Evolutionary conservation across 1,140 invertebrate genomes (phyloP).

Genomic region (Dysdera silvatica): DNA sequence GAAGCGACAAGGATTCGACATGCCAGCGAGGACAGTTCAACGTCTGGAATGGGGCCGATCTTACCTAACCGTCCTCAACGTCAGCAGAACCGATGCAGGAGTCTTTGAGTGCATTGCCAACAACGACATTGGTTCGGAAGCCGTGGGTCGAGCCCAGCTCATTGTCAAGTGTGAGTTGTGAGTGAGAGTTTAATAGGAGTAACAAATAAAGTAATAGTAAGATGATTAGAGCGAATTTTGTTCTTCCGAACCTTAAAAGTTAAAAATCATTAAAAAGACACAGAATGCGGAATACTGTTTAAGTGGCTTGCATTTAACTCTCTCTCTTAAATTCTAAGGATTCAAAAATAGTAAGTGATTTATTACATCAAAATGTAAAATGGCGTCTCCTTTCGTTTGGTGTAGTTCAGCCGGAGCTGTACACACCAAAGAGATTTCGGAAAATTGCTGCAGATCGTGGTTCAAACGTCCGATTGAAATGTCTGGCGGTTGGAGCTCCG

Average conservation of each 20-base stretch:
- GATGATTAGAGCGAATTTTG: no score
- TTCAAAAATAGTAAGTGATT: no score
- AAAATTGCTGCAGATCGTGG: slow-evolving; percentile 83
- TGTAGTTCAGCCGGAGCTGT: slow-evolving; percentile 78
- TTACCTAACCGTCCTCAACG: slow-evolving; percentile 66
- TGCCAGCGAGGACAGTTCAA: slow-evolving; percentile 33
- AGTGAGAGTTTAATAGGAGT: slow-evolving; percentile 6
- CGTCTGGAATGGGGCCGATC: slow-evolving; percentile 55
- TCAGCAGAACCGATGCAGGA: slow-evolving; percentile 74
- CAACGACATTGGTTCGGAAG: slow-evolving; percentile 78
- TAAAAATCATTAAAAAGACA: no score
- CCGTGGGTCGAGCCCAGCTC: slow-evolving; percentile 52
- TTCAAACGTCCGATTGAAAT: slow-evolving; percentile 67
- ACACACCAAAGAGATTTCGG: slow-evolving; percentile 63
- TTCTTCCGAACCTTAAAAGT: no score
- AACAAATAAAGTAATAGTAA: no score
- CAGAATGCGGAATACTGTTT: no score
- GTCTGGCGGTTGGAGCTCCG: slow-evolving; percentile 71
- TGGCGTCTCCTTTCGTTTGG: background rate
- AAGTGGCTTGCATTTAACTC: no score
- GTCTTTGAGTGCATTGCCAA: slow-evolving; percentile 80
- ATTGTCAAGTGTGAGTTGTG: slow-evolving; percentile 59
- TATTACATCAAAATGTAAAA: no score
- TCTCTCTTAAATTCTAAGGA: no score
- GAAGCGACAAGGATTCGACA: slow-evolving; percentile 51